phyloP scores from a whole-genome alignment of 2,888 invertebrate species.

The Acleris literana region DNA sequence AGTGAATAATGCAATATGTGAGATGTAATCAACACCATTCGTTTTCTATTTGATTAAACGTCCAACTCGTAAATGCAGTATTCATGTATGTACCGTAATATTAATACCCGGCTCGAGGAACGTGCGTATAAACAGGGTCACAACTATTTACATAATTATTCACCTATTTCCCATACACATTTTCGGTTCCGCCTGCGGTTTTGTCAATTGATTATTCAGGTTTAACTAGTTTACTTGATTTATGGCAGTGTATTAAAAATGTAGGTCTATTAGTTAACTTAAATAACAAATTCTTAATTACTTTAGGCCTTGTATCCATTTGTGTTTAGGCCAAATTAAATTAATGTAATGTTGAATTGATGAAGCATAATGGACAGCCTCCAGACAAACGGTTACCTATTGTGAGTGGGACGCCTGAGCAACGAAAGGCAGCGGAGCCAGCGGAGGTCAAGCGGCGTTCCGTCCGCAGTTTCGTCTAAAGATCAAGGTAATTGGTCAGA shows the following conservation, averaged over 20 bases:
- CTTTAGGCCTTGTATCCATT: not conserved
- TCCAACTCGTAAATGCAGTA: slow-evolving; percentile 34
- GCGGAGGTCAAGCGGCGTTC: slow-evolving; percentile 56
- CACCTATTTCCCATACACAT: slow-evolving; percentile 28
- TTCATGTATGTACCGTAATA: slow-evolving; percentile 35
- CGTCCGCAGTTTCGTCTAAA: slow-evolving; percentile 57
- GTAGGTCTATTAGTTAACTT: too few species aligned
- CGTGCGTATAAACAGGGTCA: slow-evolving; percentile 26
- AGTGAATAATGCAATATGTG: slow-evolving; percentile 30
- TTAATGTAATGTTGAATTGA: not conserved
- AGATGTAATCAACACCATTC: slow-evolving; percentile 35
- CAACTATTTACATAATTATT: slow-evolving; percentile 24
- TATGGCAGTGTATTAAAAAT: not conserved
- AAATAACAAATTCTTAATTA: not conserved
- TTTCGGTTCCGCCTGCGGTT: slow-evolving; percentile 13
- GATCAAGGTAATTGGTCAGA: slow-evolving; percentile 67
- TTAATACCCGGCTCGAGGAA: slow-evolving; percentile 15
- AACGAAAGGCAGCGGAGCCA: slow-evolving; percentile 48
- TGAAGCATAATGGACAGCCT: slow-evolving; percentile 15
- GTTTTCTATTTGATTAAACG: slow-evolving; percentile 35
- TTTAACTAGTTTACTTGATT: not conserved
- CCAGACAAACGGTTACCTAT: slow-evolving; percentile 4
- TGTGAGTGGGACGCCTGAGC: slow-evolving; percentile 21
- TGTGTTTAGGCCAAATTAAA: not conserved
- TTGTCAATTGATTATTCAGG: slow-evolving; percentile 3